Evolutionary conservation across 2,797 vertebrate genomes (phyloP).

Genomic region (Oophaga sylvatica): DNA sequence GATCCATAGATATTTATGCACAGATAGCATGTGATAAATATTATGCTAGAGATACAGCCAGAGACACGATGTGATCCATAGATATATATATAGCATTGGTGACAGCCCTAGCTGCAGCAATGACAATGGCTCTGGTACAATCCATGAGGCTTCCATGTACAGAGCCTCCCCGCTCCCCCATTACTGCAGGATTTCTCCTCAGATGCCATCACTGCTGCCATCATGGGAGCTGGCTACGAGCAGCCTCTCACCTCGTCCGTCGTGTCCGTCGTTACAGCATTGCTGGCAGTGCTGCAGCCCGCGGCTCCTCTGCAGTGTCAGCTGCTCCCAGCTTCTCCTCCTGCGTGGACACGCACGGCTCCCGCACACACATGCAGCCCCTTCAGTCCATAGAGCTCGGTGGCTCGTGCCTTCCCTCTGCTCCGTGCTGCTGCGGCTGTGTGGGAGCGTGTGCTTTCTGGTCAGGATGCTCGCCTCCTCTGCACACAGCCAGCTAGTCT

Average conservation of each 20-base stretch:
- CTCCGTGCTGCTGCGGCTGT: background rate
- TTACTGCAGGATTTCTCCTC: conserved; percentile 55
- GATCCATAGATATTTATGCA: background rate
- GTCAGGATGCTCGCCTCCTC: background rate
- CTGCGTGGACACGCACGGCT: background rate
- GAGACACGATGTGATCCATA: background rate
- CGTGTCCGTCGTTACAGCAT: conserved; percentile 44
- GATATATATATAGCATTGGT: background rate
- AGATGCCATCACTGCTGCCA: conserved; percentile 58
- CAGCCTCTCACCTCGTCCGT: conserved; percentile 50
- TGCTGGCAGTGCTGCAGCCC: conserved; percentile 23
- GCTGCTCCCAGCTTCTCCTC: background rate
- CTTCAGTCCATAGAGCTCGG: background rate
- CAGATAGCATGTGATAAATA: background rate
- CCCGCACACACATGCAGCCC: background rate
- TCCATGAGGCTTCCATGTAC: background rate
- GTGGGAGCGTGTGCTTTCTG: background rate
- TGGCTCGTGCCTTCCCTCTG: background rate
- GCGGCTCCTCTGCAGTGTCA: conserved; percentile 10
- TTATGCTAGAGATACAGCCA: background rate
- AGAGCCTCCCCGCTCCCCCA: conserved; percentile 24
- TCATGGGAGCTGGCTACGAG: background rate
- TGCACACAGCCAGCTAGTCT: conserved; percentile 36
- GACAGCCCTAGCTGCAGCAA: background rate
- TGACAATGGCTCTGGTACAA: background rate